Percentiles rank a stretch among this genome's conserved stretches.
phyloP scores from a whole-genome alignment of 1,140 invertebrate genomes.

The Diprion similis region DNA sequence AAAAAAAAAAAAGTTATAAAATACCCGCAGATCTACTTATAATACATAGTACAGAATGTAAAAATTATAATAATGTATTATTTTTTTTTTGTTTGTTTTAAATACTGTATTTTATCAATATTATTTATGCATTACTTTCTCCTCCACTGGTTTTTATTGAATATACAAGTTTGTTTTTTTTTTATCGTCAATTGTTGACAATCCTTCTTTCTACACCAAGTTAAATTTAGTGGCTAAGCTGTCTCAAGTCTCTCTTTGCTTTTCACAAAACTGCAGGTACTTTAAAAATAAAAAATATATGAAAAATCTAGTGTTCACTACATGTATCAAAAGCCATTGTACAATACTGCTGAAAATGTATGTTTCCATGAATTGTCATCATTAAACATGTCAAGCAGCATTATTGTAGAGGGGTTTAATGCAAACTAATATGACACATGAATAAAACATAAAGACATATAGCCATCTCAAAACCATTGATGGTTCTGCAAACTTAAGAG shows the following conservation, averaged over 20 bases:
- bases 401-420: neutral
- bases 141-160: neutral
- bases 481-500: no score
- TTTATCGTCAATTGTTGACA: neutral
- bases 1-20: neutral
- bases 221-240: neutral
- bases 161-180: neutral
- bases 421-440: conserved; percentile 7
- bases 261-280: conserved; percentile 2
- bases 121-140: conserved; percentile 4
- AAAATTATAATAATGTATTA: conserved; percentile 17
- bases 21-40: conserved; percentile 15
- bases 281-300: neutral
- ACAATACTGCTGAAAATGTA: neutral
- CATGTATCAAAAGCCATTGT: neutral
- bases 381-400: no score
- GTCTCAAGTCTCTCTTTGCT: neutral
- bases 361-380: no score
- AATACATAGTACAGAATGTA: conserved; percentile 24
- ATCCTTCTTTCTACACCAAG: neutral
- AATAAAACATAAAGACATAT: neutral
- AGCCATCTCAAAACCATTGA: neutral
- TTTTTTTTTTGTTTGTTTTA: conserved; percentile 18
- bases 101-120: conserved; percentile 4
- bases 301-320: neutral